Conservation (phyloP, 2,797 vertebrate genomes). For the Sebastes alutus region DNA sequence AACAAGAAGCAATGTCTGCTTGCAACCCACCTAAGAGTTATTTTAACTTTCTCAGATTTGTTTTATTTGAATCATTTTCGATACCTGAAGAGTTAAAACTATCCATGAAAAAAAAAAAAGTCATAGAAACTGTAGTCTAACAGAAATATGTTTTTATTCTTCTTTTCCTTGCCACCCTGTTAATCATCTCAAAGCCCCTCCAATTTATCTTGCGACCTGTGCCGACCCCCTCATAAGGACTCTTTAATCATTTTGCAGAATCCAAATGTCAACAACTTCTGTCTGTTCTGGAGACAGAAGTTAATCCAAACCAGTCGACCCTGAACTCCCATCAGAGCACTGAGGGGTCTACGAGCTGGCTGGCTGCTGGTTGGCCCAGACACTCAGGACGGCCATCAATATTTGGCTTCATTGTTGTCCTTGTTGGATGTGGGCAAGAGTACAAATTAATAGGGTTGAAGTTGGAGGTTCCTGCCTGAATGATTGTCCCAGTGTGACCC, state of each 20-base stretch:
- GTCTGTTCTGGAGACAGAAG: not conserved
- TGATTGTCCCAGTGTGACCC: conserved; percentile 13
- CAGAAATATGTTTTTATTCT: not conserved
- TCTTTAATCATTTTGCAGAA: not conserved
- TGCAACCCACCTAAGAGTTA: not conserved
- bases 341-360: not conserved
- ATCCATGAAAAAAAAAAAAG: not conserved
- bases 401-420: conserved; percentile 18
- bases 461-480: conserved; percentile 6
- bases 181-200: not conserved
- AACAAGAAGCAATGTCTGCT: not conserved
- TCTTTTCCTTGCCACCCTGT: not conserved
- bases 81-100: not conserved
- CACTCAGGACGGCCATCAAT: conserved; percentile 4
- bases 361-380: not conserved
- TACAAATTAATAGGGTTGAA: conserved; percentile 7
- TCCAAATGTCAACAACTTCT: not conserved
- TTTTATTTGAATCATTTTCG: not conserved
- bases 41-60: not conserved
- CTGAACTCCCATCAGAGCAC: not conserved
- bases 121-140: not conserved
- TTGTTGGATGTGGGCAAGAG: not conserved
- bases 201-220: not conserved
- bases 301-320: not conserved
- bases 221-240: not conserved